These are phyloP conservation scores for Sthenelais limicola DNA, from an alignment of 2,888 invertebrate genomes.

Conservation along the genomic window DNA sequence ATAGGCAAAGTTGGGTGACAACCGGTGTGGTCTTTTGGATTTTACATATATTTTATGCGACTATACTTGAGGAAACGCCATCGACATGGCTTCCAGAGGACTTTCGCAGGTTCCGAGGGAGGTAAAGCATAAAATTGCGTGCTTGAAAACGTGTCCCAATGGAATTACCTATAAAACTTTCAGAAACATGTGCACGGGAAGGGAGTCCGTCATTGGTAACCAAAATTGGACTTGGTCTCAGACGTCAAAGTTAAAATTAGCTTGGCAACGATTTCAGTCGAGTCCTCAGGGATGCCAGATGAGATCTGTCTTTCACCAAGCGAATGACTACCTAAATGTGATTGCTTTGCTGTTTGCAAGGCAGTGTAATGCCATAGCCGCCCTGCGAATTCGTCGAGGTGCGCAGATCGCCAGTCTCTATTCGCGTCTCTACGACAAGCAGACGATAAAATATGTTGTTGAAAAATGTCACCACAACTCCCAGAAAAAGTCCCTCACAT, in stretches of 20 bases:
- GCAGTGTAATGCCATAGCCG: conserved; percentile 63
- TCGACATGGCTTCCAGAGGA: conserved; percentile 22
- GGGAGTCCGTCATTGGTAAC: too few relatives aligned
- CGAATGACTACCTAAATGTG: conserved; percentile 40
- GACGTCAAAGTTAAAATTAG: conserved; percentile 4
- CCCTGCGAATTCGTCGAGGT: conserved; percentile 59
- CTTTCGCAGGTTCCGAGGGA: conserved; percentile 10
- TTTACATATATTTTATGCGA: not conserved
- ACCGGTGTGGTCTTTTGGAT: not conserved
- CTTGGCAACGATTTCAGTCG: conserved; percentile 6
- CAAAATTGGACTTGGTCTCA: too few relatives aligned
- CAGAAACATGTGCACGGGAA: too few relatives aligned
- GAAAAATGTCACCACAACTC: conserved; percentile 50
- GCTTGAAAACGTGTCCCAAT: too few relatives aligned
- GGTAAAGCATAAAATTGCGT: too few relatives aligned
- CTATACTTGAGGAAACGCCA: not conserved
- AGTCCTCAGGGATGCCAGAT: not conserved
- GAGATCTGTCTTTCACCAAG: not conserved
- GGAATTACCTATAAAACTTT: too few relatives aligned
- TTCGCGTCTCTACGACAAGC: conserved; percentile 60
- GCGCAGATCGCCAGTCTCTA: conserved; percentile 60
- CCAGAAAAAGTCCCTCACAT: conserved; percentile 50
- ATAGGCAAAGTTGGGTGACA: conserved; percentile 11
- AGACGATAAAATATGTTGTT: conserved; percentile 52
- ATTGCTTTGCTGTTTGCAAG: conserved; percentile 52